These are phyloP conservation scores for Orthosia incerta DNA, from an alignment of 2,888 invertebrate genomes.

Conservation along the genomic window DNA sequence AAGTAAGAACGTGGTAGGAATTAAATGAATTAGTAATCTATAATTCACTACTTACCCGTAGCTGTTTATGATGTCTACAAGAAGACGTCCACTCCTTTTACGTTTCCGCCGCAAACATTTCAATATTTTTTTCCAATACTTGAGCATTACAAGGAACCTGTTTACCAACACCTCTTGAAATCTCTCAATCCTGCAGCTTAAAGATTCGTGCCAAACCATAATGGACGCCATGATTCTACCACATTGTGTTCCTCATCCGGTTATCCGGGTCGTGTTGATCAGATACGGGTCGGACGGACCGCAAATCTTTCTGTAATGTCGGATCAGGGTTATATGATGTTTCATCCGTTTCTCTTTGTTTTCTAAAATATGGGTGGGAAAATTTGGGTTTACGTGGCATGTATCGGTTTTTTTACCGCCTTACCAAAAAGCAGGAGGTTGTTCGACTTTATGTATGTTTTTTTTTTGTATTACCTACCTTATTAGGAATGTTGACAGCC, in stretches of 20 bases:
- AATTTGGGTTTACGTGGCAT: background rate
- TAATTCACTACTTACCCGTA: background rate
- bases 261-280: conserved; percentile 31
- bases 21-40: no score
- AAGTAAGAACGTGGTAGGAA: no score
- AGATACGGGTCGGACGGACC: conserved; percentile 12
- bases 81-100: background rate
- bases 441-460: background rate
- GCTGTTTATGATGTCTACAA: background rate
- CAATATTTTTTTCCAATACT: conserved; percentile 6
- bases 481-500: no score
- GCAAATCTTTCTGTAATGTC: conserved; percentile 29
- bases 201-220: conserved; percentile 24
- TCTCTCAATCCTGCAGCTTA: conserved; percentile 1
- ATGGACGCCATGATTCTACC: conserved; percentile 7
- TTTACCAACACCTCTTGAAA: conserved; percentile 8
- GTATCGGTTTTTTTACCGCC: background rate
- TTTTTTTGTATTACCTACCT: no score
- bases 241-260: conserved; percentile 1
- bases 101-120: background rate
- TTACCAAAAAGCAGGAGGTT: no score
- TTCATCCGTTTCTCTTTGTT: conserved; percentile 13
- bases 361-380: background rate
- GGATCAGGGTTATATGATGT: conserved; percentile 21
- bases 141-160: background rate